Conservation (phyloP, 1,140 invertebrate species). For the Drosophila fuyamai region DNA sequence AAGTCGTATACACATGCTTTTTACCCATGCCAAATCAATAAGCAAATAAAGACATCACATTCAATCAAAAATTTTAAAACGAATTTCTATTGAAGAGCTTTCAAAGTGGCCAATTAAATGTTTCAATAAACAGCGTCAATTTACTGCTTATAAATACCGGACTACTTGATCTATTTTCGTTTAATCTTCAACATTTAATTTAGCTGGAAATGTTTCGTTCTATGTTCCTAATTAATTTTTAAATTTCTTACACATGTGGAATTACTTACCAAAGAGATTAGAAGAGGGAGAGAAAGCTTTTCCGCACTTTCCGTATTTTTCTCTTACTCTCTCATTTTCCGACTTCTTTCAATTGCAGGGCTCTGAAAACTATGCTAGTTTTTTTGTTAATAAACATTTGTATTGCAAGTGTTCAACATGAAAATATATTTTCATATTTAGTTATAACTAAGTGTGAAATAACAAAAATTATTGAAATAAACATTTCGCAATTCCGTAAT, state of each 20-base stretch:
- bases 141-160: slow-evolving; percentile 59
- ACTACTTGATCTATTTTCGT: slow-evolving; percentile 61
- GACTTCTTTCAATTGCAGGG: neutral
- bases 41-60: slow-evolving; percentile 35
- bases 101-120: slow-evolving; percentile 70
- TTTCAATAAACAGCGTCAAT: slow-evolving; percentile 66
- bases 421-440: too few species aligned
- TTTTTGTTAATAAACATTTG: slow-evolving; percentile 6
- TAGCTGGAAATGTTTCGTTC: slow-evolving; percentile 11
- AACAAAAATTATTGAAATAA: slow-evolving; percentile 1
- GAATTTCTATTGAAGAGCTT: slow-evolving; percentile 39
- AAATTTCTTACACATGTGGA: slow-evolving; percentile 48
- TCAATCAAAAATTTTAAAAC: slow-evolving; percentile 35
- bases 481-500: slow-evolving; percentile 1
- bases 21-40: slow-evolving; percentile 2
- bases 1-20: neutral
- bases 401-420: slow-evolving; percentile 16
- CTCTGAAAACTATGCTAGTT: slow-evolving; percentile 30
- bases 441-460: neutral
- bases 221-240: slow-evolving; percentile 40
- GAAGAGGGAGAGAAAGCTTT: slow-evolving; percentile 10
- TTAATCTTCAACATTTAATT: slow-evolving; percentile 45
- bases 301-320: slow-evolving; percentile 8
- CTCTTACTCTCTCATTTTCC: slow-evolving; percentile 2
- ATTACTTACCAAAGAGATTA: slow-evolving; percentile 2